phyloP scores from a whole-genome alignment of 1,140 invertebrate species.

The Centruroides sculpturatus region DNA sequence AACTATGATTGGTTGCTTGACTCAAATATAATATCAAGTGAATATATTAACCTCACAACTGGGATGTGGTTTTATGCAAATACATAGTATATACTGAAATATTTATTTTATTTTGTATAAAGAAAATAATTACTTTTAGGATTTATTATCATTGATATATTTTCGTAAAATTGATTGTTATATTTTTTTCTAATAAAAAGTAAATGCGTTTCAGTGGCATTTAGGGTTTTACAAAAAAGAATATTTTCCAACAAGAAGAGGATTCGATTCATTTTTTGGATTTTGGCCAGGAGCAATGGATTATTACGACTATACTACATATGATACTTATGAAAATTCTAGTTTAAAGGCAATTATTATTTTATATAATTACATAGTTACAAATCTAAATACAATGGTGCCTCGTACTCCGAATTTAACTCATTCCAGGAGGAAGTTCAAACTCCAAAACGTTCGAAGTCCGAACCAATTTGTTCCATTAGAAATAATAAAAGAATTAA shows the following conservation, averaged over 20 bases:
- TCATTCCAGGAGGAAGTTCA: too few species aligned
- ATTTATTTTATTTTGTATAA: not conserved
- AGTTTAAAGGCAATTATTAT: not conserved
- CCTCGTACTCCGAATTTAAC: too few species aligned
- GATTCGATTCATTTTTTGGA: slow-evolving; percentile 30
- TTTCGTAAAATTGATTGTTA: not conserved
- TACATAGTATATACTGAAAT: not conserved
- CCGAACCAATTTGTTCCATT: too few species aligned
- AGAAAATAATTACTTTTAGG: not conserved
- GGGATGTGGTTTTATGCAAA: too few species aligned
- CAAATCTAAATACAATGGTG: not conserved
- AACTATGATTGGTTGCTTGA: too few species aligned
- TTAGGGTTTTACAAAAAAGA: slow-evolving; percentile 28
- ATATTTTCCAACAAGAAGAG: slow-evolving; percentile 25
- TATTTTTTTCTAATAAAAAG: not conserved
- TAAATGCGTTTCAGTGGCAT: slow-evolving; percentile 25
- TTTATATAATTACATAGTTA: not conserved
- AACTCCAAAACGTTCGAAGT: too few species aligned
- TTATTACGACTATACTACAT: slow-evolving; percentile 12
- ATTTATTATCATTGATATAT: slow-evolving; percentile 1
- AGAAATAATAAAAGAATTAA: too few species aligned
- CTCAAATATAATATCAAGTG: too few species aligned
- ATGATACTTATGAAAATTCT: not conserved
- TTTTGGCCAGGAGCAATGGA: slow-evolving; percentile 17
- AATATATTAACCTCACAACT: too few species aligned